phyloP scores from a whole-genome alignment of 2,113 vertebrate species.

The Nothobranchius kuhntae region DNA sequence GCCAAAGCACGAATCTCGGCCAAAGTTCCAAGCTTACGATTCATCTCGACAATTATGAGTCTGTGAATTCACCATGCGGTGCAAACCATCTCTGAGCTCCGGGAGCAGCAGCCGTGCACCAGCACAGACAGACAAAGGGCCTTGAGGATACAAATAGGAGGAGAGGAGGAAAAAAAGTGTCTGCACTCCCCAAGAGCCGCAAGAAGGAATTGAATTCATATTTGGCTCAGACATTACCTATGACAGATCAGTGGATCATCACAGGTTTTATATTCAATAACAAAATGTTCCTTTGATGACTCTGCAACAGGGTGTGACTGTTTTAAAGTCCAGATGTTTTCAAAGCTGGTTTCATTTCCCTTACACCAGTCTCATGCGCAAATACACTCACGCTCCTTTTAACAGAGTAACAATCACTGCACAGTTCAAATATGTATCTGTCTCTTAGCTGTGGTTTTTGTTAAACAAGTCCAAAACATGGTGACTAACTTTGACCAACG shows the following conservation, averaged over 20 bases:
- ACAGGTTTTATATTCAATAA: slow-evolving; percentile 36
- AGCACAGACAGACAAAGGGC: no score
- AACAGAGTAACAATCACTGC: slow-evolving; percentile 14
- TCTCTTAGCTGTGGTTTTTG: slow-evolving; percentile 47
- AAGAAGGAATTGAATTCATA: no score
- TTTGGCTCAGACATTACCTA: no score
- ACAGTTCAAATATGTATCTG: slow-evolving; percentile 46
- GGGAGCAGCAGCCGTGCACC: no score
- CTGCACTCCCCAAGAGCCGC: no score
- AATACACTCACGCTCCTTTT: neutral
- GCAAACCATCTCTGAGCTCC: no score
- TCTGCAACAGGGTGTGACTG: slow-evolving; percentile 41
- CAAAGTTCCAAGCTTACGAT: no score
- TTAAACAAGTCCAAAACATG: slow-evolving; percentile 67
- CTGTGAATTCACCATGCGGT: no score
- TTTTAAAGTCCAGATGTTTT: slow-evolving; percentile 64
- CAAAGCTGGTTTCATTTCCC: slow-evolving; percentile 43
- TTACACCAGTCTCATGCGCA: slow-evolving; percentile 15
- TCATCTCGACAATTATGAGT: no score
- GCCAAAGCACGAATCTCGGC: no score
- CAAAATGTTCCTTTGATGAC: slow-evolving; percentile 66
- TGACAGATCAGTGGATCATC: slow-evolving; percentile 17
- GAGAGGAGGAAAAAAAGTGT: no score
- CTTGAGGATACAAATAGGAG: no score
- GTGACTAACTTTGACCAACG: neutral